Evolutionary conservation across 2,888 invertebrate species (phyloP), one percentile per base, ranked within the genome.

Genomic region (Polydrusus cervinus): DNA sequence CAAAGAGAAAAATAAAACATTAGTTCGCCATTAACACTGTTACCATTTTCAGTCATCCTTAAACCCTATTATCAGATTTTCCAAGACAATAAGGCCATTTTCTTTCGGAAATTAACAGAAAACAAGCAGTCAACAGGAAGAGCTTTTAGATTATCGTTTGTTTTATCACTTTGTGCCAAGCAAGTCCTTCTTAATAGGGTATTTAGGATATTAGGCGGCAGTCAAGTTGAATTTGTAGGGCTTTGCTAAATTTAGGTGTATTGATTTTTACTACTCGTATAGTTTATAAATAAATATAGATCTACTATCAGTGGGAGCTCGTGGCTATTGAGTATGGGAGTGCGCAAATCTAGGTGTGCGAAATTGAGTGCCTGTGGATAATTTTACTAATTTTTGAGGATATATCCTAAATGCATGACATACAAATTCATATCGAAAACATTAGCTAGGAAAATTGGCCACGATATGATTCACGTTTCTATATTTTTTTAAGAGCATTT

Each of bases 131-230:
- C 62, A 74, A 67, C 73, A 74, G 62, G 62, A 74, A 62, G 66
- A 73, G 73, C 73, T 73, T 61, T 73, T 25, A 49, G 73, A 74
- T 74, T 68, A 74, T 74, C 73, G 82, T 82, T 84, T 47, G 81
- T 82, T 81, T 80, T 78, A 80, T 81, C 79, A 82, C 82, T 80
- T 82, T 82, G 81, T 79, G 73, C 79, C 81, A 82, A 82, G 80
- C 80, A 81, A 79, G 80, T 82, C 82, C 83, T 25, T 68, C 61
- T 74, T 67, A 74, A 67, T 61, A 30, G 64, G 47, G 67, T 62
- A 40, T 55, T 74, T 74, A 68, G 62, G 60, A 60, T 40, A 68
- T 74, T 74, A 68, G 16, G 14, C 57, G 34, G 47, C 69, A 60
- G 57, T 60, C 57, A 60, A 38, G 57, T 38, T 60, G 57, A 38